Conservation (phyloP, 2,797 vertebrate species). For the Clamator glandarius region DNA sequence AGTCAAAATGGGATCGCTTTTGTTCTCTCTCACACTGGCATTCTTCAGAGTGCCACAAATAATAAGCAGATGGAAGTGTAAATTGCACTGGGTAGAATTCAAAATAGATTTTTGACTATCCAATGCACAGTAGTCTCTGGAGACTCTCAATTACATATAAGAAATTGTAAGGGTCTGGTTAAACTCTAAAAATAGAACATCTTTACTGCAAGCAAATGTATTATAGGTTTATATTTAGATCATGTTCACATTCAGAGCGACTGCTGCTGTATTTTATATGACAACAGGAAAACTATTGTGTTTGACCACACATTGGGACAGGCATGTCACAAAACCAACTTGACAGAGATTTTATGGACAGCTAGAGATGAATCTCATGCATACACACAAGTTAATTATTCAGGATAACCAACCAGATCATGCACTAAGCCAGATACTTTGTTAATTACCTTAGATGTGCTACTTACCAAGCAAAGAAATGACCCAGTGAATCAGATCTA, state of each 20-base stretch:
- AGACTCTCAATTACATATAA: background rate
- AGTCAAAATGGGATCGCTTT: background rate
- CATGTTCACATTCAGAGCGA: background rate
- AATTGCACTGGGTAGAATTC: background rate
- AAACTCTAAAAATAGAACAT: conserved; percentile 12
- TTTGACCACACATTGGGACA: background rate
- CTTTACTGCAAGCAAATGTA: background rate
- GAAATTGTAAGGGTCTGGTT: background rate
- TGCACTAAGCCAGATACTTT: background rate
- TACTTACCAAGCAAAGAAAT: background rate
- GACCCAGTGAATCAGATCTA: background rate
- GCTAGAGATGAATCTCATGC: background rate
- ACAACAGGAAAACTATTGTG: background rate
- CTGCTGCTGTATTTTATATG: background rate
- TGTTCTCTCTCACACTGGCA: background rate
- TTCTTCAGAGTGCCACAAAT: background rate
- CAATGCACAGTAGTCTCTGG: background rate
- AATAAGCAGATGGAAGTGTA: conserved; percentile 1
- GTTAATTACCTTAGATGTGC: background rate
- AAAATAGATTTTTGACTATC: conserved; percentile 4
- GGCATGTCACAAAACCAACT: background rate
- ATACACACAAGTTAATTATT: background rate
- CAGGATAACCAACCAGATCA: background rate
- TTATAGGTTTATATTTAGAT: conserved; percentile 14
- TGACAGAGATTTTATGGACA: background rate